These are phyloP conservation scores for Opisthocomus hoazin DNA, from an alignment of 2,113 vertebrate genomes.

Conservation along the genomic window DNA sequence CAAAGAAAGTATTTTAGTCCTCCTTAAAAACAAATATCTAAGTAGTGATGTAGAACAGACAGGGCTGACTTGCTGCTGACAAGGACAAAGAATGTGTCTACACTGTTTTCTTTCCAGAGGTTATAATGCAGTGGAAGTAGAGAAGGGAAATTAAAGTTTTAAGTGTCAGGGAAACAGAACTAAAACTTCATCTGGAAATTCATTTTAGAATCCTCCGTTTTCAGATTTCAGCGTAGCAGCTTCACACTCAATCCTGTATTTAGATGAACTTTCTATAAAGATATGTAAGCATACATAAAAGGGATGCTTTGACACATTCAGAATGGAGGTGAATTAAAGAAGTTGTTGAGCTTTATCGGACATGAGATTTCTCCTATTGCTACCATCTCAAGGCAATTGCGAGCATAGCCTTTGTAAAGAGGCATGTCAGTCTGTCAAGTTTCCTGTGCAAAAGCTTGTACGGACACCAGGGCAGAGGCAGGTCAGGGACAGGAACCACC, in stretches of 20 bases:
- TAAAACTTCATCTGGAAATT: background rate
- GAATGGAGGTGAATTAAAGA: background rate
- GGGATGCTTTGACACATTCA: background rate
- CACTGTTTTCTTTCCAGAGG: background rate
- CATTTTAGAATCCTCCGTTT: background rate
- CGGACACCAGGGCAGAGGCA: background rate
- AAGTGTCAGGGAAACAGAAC: background rate
- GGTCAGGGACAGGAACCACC: background rate
- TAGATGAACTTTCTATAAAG: background rate
- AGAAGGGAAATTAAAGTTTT: background rate
- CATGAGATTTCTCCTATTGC: background rate
- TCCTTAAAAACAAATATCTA: background rate
- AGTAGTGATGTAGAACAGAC: background rate
- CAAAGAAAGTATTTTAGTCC: background rate
- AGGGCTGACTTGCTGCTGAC: background rate
- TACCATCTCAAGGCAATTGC: background rate
- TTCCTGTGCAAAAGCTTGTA: background rate
- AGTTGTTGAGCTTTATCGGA: background rate
- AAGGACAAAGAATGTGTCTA: background rate
- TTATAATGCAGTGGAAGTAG: background rate
- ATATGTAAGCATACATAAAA: background rate
- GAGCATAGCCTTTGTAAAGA: accelerated
- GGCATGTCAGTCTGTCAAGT: accelerated
- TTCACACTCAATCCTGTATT: background rate
- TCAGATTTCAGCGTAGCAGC: background rate